A percentile compares a stretch with the other conserved stretches of the same genome.
phyloP scores from a whole-genome alignment of 2,797 vertebrate species.

The Acipenser transmontanus region DNA sequence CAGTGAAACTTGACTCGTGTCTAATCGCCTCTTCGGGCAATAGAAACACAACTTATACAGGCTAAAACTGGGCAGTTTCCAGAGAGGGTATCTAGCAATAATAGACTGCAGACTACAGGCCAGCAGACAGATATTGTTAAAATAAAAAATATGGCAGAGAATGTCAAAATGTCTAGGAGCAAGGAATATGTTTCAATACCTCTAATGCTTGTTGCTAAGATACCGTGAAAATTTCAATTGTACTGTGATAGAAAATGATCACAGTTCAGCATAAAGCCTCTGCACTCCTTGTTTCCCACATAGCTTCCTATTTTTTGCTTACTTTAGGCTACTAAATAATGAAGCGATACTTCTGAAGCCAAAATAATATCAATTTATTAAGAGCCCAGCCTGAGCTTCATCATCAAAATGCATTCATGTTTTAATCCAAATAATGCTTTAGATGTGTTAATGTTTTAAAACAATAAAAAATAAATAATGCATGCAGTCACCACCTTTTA shows the following conservation, averaged over 20 bases:
- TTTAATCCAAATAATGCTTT: background rate
- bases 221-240: conserved; percentile 18
- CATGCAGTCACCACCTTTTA: no score
- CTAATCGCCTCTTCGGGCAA: no score
- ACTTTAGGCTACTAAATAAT: conserved; percentile 1
- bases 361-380: background rate
- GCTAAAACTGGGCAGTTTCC: no score
- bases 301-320: conserved; percentile 33
- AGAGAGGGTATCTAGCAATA: no score
- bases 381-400: background rate
- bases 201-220: conserved; percentile 9
- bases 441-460: no score
- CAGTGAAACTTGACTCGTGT: no score
- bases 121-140: no score
- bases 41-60: no score
- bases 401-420: background rate
- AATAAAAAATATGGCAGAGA: no score
- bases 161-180: background rate
- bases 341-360: background rate
- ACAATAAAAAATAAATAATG: no score
- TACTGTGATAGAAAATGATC: conserved; percentile 21
- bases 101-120: no score
- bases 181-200: background rate
- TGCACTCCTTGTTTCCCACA: conserved; percentile 39
- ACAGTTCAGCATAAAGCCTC: conserved; percentile 23